These are phyloP conservation scores for Ivindomyrus marchei DNA, from an alignment of 2,113 vertebrate species.

Conservation along the genomic window DNA sequence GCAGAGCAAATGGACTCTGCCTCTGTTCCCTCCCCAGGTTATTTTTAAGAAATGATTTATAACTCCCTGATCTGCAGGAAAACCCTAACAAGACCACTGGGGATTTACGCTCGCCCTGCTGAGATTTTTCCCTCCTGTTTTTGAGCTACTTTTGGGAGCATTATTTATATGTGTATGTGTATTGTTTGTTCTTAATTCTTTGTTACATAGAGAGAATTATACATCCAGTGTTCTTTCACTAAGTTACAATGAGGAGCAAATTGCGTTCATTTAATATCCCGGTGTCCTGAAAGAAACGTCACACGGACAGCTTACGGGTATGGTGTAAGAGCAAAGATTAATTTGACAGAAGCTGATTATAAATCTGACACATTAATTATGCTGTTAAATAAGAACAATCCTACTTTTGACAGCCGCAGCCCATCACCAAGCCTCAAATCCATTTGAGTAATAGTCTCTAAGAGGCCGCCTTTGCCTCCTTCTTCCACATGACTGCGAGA, in stretches of 20 bases:
- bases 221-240: not conserved
- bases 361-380: not conserved
- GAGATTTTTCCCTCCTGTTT: not conserved
- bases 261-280: not conserved
- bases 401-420: not conserved
- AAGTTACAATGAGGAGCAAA: not conserved
- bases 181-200: not conserved
- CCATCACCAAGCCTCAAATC: not conserved
- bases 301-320: not conserved
- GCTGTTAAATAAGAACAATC: constrained; percentile 1
- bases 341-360: constrained; percentile 1
- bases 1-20: not conserved
- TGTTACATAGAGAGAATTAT: not conserved
- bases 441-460: not conserved
- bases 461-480: not conserved
- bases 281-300: not conserved
- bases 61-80: constrained; percentile 12
- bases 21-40: constrained; percentile 3
- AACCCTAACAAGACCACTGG: constrained; percentile 15
- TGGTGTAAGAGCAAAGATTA: not conserved
- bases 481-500: not conserved
- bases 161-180: not conserved
- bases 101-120: constrained; percentile 5
- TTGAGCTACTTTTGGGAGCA: not conserved
- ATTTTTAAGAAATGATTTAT: constrained; percentile 21